Percentiles rank a stretch among this genome's conserved stretches.
Evolutionary conservation across 2,888 invertebrate species (phyloP).

Genomic region (Balanococcus diminutus): DNA sequence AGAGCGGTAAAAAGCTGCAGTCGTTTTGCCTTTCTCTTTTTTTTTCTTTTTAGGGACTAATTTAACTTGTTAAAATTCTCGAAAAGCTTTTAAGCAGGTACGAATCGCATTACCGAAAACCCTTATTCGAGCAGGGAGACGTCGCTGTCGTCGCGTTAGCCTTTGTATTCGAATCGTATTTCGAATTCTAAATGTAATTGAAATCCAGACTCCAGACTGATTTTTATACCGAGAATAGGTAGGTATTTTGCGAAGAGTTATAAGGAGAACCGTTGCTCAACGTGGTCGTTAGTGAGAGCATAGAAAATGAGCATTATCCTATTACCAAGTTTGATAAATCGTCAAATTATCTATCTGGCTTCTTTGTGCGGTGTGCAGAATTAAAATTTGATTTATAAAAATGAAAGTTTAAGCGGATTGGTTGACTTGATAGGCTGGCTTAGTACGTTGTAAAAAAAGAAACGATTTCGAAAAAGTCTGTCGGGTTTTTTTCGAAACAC

Average conservation of each 20-base stretch:
- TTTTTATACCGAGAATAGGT: background rate
- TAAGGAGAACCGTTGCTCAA: background rate
- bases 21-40: background rate
- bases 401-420: background rate
- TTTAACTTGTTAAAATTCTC: background rate
- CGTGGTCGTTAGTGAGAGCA: background rate
- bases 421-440: too few relatives aligned
- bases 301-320: background rate
- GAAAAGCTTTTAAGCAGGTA: background rate
- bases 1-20: background rate
- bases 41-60: background rate
- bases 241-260: background rate
- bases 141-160: background rate
- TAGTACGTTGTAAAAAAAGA: too few relatives aligned
- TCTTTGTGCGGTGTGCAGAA: background rate
- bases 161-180: background rate
- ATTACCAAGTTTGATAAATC: background rate
- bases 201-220: constrained; percentile 13
- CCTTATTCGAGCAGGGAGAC: background rate
- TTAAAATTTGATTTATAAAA: background rate
- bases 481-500: too few relatives aligned
- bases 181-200: constrained; percentile 29
- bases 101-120: constrained; percentile 4
- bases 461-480: too few relatives aligned
- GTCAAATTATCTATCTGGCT: background rate